phyloP scores from a whole-genome alignment of 2,113 vertebrate genomes.

The Ovis canadensis region DNA sequence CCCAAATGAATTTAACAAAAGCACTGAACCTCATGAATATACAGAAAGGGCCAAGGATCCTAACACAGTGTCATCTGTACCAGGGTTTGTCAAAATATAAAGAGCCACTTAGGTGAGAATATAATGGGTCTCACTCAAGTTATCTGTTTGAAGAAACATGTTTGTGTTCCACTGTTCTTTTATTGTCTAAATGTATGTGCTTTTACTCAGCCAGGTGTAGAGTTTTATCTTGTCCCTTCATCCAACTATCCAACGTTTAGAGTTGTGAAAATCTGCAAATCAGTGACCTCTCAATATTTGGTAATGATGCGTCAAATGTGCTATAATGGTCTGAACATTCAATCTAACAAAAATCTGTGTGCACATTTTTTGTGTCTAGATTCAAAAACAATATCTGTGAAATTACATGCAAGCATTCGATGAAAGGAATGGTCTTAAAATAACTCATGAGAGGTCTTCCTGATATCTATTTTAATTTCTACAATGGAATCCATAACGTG shows the following conservation, averaged over 20 bases:
- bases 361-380: background rate
- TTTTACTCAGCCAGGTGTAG: background rate
- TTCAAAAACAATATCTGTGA: background rate
- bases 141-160: background rate
- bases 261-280: background rate
- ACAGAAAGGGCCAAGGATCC: background rate
- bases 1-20: background rate
- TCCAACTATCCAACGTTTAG: background rate
- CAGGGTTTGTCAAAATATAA: background rate
- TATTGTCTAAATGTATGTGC: background rate
- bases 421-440: slow-evolving; percentile 12
- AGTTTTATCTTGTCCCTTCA: background rate
- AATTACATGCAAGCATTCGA: background rate
- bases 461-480: slow-evolving; percentile 2
- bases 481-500: background rate
- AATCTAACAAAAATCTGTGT: background rate
- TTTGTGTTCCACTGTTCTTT: background rate
- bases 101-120: background rate
- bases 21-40: background rate
- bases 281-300: background rate
- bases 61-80: background rate
- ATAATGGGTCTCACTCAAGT: background rate
- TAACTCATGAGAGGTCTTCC: background rate
- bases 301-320: background rate
- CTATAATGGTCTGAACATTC: slow-evolving; percentile 8